phyloP scores from a whole-genome alignment of 23 tunicate genomes.

The Phallusia fumigata region DNA sequence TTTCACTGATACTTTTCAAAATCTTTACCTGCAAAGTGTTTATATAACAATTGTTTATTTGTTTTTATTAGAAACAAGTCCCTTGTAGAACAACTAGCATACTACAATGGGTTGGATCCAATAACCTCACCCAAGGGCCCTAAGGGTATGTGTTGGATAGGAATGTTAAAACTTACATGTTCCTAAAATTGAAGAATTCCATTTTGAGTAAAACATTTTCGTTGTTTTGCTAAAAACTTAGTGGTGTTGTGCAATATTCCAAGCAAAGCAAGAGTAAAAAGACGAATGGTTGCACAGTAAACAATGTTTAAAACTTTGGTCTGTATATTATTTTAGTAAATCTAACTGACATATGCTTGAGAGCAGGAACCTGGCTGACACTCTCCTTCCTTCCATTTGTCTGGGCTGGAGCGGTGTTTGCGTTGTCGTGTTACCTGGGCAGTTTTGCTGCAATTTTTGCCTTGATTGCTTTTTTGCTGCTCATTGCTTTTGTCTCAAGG shows the following conservation, averaged over 20 bases:
- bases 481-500: conserved; percentile 32
- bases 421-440: conserved; percentile 21
- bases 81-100: conserved; percentile 25
- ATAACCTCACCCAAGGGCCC: conserved; percentile 40
- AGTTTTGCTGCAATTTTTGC: conserved; percentile 50
- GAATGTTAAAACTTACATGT: too few species aligned
- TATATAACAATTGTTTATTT: too few species aligned
- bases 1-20: not conserved
- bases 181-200: too few species aligned
- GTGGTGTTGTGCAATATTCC: too few species aligned
- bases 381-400: conserved; percentile 37
- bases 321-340: too few species aligned
- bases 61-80: conserved; percentile 26
- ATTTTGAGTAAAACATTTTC: too few species aligned
- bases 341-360: not conserved
- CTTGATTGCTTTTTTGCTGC: conserved; percentile 6
- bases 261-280: too few species aligned
- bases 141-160: conserved; percentile 22
- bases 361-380: conserved; percentile 45
- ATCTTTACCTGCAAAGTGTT: not conserved
- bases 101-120: conserved; percentile 30
- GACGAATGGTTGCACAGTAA: too few species aligned
- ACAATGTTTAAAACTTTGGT: too few species aligned
- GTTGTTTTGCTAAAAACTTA: too few species aligned
- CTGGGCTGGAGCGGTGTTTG: conserved; percentile 40